Evolutionary conservation across 2,888 invertebrate genomes (phyloP).

Genomic region (Hedychridium roseum): DNA sequence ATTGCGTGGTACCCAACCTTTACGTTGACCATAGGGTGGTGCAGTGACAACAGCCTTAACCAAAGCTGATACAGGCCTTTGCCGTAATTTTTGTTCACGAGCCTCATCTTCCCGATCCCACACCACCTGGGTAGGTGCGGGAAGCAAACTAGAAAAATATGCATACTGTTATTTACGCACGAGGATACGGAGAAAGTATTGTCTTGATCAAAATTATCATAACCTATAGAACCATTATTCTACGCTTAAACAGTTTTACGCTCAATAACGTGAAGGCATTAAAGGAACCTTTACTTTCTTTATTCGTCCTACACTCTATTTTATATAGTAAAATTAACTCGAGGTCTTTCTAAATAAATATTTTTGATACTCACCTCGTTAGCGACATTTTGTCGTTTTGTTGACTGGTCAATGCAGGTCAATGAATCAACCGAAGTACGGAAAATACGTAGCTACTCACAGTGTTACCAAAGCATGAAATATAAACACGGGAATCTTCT

Average conservation of each 20-base stretch:
- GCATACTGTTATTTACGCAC: background rate
- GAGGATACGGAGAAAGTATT: background rate
- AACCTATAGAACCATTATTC: background rate
- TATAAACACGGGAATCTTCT: no score
- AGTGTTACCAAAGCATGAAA: no score
- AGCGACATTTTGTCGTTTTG: slow-evolving; percentile 41
- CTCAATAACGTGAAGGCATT: background rate
- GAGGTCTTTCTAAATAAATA: background rate
- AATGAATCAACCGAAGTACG: no score
- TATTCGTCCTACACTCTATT: no score
- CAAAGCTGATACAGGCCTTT: slow-evolving; percentile 70
- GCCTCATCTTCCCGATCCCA: slow-evolving; percentile 92
- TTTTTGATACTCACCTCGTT: slow-evolving; percentile 19
- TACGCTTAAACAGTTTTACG: background rate
- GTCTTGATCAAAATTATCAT: background rate
- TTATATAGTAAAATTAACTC: no score
- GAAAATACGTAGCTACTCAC: no score
- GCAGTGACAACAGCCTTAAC: slow-evolving; percentile 83
- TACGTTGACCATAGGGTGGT: slow-evolving; percentile 94
- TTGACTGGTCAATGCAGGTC: no score
- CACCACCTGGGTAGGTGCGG: slow-evolving; percentile 84
- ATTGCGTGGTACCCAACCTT: slow-evolving; percentile 91
- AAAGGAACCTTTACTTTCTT: background rate
- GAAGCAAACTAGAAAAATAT: slow-evolving; percentile 74
- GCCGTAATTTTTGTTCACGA: slow-evolving; percentile 65